phyloP scores from a whole-genome alignment of 92 coral and sea anemone species.

The Bergia sp. region DNA sequence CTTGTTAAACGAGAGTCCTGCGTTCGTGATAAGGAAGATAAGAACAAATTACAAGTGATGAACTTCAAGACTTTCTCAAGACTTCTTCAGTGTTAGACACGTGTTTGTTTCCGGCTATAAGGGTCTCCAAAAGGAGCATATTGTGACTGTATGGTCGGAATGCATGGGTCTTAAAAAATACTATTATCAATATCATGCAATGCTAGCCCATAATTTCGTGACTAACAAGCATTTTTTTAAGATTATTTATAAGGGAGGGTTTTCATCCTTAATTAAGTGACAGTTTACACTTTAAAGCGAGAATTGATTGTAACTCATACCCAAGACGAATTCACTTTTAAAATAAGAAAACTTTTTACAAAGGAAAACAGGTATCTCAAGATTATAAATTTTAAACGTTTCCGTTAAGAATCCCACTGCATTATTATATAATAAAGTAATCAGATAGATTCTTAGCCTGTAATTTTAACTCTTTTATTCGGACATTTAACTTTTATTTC shows the following conservation, averaged over 20 bases:
- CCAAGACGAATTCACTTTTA: not conserved
- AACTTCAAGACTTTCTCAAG: too few species aligned
- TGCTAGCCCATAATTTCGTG: not conserved
- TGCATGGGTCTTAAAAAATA: conserved; percentile 1
- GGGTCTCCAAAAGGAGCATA: too few species aligned
- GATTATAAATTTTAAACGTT: not conserved
- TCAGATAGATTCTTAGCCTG: not conserved
- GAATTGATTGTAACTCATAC: not conserved
- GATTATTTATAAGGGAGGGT: not conserved
- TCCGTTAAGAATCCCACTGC: not conserved
- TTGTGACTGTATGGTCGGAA: conserved; percentile 1
- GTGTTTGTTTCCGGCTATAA: too few species aligned
- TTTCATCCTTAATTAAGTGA: not conserved
- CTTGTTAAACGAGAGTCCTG: too few species aligned
- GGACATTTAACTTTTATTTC: not conserved
- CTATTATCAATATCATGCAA: conserved; percentile 20
- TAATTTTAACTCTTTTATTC: too few species aligned
- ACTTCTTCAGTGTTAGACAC: too few species aligned
- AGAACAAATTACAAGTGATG: too few species aligned
- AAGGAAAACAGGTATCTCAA: not conserved
- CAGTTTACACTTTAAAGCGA: not conserved
- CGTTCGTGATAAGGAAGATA: too few species aligned
- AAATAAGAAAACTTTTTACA: not conserved
- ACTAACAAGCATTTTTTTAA: not conserved
- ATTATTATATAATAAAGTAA: too few species aligned